These are phyloP conservation scores for Megalopta genalis DNA, from an alignment of 1,140 invertebrate genomes.

Conservation along the genomic window DNA sequence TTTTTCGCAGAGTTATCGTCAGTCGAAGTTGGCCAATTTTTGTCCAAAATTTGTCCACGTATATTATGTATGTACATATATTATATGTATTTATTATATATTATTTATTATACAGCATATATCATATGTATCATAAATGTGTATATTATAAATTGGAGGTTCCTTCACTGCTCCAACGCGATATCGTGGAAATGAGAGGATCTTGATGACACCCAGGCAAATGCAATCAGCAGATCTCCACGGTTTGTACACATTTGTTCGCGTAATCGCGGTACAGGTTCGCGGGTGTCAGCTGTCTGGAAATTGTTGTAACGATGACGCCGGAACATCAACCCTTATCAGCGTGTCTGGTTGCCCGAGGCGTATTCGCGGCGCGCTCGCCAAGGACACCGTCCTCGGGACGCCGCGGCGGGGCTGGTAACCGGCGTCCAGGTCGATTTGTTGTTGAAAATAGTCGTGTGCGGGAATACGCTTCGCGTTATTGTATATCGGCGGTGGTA, in stretches of 20 bases:
- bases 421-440: conserved; percentile 38
- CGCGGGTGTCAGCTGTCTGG: neutral
- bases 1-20: too few species aligned
- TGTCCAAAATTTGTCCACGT: too few species aligned
- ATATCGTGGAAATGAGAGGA: too few species aligned
- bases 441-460: conserved; percentile 44
- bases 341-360: neutral
- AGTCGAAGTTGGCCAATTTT: too few species aligned
- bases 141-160: too few species aligned
- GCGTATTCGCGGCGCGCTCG: neutral
- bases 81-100: too few species aligned
- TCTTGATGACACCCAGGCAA: too few species aligned
- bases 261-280: conserved; percentile 9
- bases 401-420: conserved; percentile 1
- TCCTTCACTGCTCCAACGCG: too few species aligned
- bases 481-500: conserved; percentile 50
- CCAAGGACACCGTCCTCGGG: conserved; percentile 14
- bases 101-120: too few species aligned
- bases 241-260: neutral
- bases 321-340: conserved; percentile 41
- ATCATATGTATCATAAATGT: too few species aligned
- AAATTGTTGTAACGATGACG: conserved; percentile 17
- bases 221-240: neutral
- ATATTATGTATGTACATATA: too few species aligned
- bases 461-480: conserved; percentile 23